phyloP scores from a whole-genome alignment of 1,140 invertebrate genomes.

The Polyergus mexicanus region DNA sequence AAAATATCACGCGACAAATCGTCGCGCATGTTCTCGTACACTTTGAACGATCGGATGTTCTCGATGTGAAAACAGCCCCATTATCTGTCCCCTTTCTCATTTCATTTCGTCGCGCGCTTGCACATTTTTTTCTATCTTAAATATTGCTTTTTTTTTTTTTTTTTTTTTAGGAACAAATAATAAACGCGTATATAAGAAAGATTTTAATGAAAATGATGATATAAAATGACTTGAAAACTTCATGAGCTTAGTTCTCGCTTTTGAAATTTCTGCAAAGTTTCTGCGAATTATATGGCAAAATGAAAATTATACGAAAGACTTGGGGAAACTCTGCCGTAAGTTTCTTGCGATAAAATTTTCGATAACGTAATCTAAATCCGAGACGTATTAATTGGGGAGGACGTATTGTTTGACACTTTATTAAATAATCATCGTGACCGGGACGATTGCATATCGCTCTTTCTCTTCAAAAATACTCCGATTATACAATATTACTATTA shows the following conservation, averaged over 20 bases:
- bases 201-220: neutral
- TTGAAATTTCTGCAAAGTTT: neutral
- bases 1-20: conserved; percentile 76
- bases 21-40: conserved; percentile 9
- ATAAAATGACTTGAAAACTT: neutral
- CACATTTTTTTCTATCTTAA: neutral
- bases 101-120: neutral
- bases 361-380: neutral
- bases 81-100: neutral
- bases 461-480: neutral
- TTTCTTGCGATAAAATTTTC: neutral
- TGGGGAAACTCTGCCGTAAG: too few species aligned
- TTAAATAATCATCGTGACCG: neutral
- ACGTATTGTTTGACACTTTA: neutral
- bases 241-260: neutral
- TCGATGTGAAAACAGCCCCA: neutral
- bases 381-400: neutral
- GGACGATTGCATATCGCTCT: neutral
- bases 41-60: neutral
- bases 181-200: neutral
- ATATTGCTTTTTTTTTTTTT: neutral
- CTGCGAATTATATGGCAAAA: neutral
- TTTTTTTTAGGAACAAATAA: neutral
- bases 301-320: too few species aligned
- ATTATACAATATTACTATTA: conserved; percentile 7